phyloP scores from a whole-genome alignment of 2,797 vertebrate species.

The Tokudaia muenninki region DNA sequence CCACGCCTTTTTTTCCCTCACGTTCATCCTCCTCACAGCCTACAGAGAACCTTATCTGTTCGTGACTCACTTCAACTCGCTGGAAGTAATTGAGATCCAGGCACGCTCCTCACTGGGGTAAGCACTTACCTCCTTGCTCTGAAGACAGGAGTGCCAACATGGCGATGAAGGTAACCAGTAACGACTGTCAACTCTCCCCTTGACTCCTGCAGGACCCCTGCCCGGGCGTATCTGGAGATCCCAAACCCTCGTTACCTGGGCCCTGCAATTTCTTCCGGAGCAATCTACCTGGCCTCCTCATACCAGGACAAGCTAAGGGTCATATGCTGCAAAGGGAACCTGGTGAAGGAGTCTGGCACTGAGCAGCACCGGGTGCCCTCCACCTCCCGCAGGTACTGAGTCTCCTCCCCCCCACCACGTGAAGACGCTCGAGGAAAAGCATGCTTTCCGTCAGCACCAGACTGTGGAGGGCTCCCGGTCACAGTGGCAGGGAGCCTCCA shows the following conservation, averaged over 20 bases:
- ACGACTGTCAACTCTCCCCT: background rate
- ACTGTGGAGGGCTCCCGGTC: background rate
- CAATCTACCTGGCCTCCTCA: constrained; percentile 96
- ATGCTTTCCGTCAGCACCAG: background rate
- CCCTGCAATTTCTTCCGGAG: constrained; percentile 97
- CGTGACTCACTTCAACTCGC: constrained; percentile 99
- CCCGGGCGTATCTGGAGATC: constrained; percentile 95
- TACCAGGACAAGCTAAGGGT: constrained; percentile 98
- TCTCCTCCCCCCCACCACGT: background rate
- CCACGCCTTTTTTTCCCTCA: background rate
- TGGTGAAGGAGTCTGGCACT: constrained; percentile 93
- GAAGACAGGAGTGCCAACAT: background rate
- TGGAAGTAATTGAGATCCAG: constrained; percentile 98
- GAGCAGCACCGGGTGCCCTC: constrained; percentile 93
- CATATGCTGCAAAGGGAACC: constrained; percentile 98
- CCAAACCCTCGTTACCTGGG: constrained; percentile 97
- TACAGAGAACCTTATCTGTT: constrained; percentile 99
- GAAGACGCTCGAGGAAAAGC: background rate
- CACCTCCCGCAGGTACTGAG: constrained; percentile 92
- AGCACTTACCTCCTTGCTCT: constrained; percentile 75
- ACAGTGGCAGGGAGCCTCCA: background rate
- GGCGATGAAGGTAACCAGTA: background rate
- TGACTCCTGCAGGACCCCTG: constrained; percentile 90
- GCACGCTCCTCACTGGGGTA: constrained; percentile 96
- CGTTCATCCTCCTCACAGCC: constrained; percentile 87